Conservation (phyloP, 1,140 invertebrate genomes). For the Pachyrhynchus sulphureomaculatus region DNA sequence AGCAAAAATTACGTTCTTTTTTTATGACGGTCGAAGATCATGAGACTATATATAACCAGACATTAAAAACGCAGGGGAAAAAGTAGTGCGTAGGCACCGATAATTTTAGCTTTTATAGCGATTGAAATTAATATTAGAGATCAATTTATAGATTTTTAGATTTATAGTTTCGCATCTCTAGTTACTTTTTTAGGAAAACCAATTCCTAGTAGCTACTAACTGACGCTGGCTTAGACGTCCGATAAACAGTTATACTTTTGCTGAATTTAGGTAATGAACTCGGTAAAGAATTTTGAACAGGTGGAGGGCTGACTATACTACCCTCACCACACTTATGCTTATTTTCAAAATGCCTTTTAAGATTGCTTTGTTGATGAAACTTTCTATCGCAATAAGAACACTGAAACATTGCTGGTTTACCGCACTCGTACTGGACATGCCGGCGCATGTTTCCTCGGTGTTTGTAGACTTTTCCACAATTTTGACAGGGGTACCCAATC, state of each 20-base stretch:
- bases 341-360: conserved; percentile 52
- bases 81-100: too few species aligned
- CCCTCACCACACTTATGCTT: conserved; percentile 33
- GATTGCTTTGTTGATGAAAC: conserved; percentile 55
- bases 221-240: conserved; percentile 26
- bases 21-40: too few species aligned
- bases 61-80: too few species aligned
- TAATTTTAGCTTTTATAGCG: too few species aligned
- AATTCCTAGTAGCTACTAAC: conserved; percentile 5
- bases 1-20: too few species aligned
- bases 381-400: conserved; percentile 53
- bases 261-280: conserved; percentile 37
- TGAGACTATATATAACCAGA: too few species aligned
- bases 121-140: neutral
- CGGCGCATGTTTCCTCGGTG: conserved; percentile 56
- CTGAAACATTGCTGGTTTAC: conserved; percentile 52
- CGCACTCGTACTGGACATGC: conserved; percentile 53
- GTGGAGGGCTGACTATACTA: neutral
- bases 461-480: conserved; percentile 55
- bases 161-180: neutral
- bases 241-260: conserved; percentile 43
- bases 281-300: conserved; percentile 1
- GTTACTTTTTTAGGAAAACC: neutral
- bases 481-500: conserved; percentile 51
- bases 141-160: neutral